Percentiles rank a stretch among this genome's conserved stretches.
phyloP scores from a whole-genome alignment of 2,113 vertebrate genomes.

The Odontophorus gujanensis region DNA sequence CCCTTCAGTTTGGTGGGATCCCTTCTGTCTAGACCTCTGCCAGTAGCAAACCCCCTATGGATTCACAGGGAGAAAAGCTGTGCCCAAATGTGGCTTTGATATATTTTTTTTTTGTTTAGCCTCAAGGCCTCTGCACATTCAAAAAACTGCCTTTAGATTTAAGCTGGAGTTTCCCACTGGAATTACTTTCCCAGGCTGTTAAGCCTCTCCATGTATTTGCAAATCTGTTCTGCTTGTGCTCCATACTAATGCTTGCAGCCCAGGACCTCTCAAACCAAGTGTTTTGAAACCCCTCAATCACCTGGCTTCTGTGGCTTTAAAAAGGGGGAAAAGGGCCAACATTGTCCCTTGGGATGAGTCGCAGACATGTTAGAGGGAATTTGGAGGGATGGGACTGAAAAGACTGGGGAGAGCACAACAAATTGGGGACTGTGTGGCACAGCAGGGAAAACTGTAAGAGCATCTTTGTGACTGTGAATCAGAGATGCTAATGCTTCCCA shows the following conservation, averaged over 20 bases:
- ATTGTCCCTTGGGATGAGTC: neutral
- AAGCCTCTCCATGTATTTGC: slow-evolving; percentile 14
- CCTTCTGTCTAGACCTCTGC: neutral
- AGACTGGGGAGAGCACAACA: neutral
- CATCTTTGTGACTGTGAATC: neutral
- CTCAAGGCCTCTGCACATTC: slow-evolving; percentile 2
- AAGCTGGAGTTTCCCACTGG: slow-evolving; percentile 45
- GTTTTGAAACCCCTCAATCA: neutral
- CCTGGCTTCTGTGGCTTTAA: neutral
- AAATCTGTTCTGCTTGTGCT: slow-evolving; percentile 1
- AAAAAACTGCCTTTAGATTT: slow-evolving; percentile 47
- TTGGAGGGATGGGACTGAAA: neutral
- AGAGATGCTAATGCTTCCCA: neutral
- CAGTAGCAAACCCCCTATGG: neutral
- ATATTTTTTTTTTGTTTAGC: slow-evolving; percentile 4
- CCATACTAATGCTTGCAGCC: neutral
- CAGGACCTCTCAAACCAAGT: neutral
- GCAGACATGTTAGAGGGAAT: neutral
- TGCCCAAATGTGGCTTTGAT: slow-evolving; percentile 33
- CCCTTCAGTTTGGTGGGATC: neutral
- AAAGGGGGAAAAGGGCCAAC: neutral
- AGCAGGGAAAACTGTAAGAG: neutral
- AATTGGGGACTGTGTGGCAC: neutral
- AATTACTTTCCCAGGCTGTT: slow-evolving; percentile 35
- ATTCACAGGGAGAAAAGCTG: neutral